These are phyloP conservation scores for Hetaerina americana DNA, from an alignment of 1,140 invertebrate species.

Conservation along the genomic window DNA sequence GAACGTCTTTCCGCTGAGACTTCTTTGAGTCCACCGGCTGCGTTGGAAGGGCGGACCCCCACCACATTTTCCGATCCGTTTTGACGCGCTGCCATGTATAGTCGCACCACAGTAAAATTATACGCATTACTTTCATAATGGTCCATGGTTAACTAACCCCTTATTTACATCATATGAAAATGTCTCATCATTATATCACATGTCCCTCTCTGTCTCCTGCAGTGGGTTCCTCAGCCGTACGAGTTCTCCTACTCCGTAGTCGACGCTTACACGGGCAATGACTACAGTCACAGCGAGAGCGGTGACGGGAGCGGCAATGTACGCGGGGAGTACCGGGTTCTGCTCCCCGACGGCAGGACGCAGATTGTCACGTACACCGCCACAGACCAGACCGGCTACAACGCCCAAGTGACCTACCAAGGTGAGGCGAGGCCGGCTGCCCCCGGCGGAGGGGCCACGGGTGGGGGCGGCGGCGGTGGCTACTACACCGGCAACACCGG, in stretches of 20 bases:
- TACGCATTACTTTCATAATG: too few relatives aligned
- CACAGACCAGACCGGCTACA: slow-evolving; percentile 33
- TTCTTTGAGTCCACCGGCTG: too few relatives aligned
- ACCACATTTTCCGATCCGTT: too few relatives aligned
- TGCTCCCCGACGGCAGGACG: slow-evolving; percentile 60
- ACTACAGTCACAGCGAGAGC: slow-evolving; percentile 56
- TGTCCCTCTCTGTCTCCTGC: slow-evolving; percentile 35
- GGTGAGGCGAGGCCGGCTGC: slow-evolving; percentile 26
- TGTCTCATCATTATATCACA: background rate
- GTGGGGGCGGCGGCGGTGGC: background rate
- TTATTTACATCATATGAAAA: too few relatives aligned
- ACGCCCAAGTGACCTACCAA: slow-evolving; percentile 35
- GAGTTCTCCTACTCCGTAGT: slow-evolving; percentile 59
- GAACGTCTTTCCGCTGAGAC: too few relatives aligned
- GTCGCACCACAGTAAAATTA: too few relatives aligned
- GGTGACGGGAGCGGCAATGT: slow-evolving; percentile 46
- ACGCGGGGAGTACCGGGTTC: slow-evolving; percentile 54
- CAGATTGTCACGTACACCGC: slow-evolving; percentile 33
- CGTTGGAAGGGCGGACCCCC: too few relatives aligned
- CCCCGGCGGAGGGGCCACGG: slow-evolving; percentile 22
- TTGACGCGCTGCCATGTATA: too few relatives aligned
- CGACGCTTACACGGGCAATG: slow-evolving; percentile 48
- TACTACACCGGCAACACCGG: background rate
- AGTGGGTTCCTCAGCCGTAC: slow-evolving; percentile 75
- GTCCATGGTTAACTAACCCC: too few relatives aligned